phyloP scores from a whole-genome alignment of 1,140 invertebrate genomes.

The Phymastichus coffea region DNA sequence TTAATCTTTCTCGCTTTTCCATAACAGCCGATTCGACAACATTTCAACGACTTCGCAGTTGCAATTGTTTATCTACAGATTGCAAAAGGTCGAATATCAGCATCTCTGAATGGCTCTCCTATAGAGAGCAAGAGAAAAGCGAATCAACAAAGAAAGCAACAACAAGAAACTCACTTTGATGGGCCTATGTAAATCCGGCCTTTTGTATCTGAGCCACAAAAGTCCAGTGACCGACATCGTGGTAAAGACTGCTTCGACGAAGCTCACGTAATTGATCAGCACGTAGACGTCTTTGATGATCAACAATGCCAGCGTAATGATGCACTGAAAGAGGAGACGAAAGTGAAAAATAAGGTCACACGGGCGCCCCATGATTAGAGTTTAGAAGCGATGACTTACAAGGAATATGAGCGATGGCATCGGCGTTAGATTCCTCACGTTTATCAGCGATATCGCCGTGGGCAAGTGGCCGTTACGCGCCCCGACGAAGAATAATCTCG shows the following conservation, averaged over 20 bases:
- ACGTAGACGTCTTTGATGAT: slow-evolving; percentile 83
- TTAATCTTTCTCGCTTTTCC: no score
- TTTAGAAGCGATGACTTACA: slow-evolving; percentile 73
- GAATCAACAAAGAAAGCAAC: not conserved
- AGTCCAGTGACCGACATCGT: slow-evolving; percentile 83
- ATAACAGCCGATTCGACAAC: no score
- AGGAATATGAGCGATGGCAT: slow-evolving; percentile 88
- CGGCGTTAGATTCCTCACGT: slow-evolving; percentile 82
- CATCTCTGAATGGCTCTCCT: no score
- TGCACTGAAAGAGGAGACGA: slow-evolving; percentile 66
- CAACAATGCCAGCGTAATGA: slow-evolving; percentile 80
- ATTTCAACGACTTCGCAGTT: no score
- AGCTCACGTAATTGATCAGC: slow-evolving; percentile 91
- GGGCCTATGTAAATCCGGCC: slow-evolving; percentile 67
- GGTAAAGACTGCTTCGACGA: slow-evolving; percentile 94
- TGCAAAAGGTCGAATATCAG: no score
- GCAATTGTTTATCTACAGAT: no score
- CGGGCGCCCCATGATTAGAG: not conserved
- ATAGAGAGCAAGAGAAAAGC: slow-evolving; percentile 6
- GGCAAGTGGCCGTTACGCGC: slow-evolving; percentile 89
- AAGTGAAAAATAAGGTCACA: slow-evolving; percentile 12
- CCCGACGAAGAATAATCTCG: slow-evolving; percentile 87
- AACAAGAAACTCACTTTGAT: slow-evolving; percentile 68
- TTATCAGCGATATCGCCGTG: slow-evolving; percentile 82
- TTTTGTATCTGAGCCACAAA: slow-evolving; percentile 80